Evolutionary conservation across 2,113 vertebrate genomes (phyloP).

Genomic region (Danionella cerebrum): DNA sequence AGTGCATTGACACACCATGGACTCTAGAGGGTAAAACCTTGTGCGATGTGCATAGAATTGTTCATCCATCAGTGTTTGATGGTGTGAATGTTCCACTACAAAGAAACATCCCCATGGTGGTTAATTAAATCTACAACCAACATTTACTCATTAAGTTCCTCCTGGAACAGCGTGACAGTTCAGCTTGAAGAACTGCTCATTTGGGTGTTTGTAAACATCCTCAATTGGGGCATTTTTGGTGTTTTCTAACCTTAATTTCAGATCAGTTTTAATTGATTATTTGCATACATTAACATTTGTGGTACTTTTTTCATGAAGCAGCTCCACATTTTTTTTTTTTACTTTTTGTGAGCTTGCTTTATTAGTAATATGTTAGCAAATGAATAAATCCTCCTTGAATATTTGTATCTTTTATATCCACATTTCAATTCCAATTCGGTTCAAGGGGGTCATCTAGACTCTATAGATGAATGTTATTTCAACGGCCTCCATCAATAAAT

Average conservation of each 20-base stretch:
- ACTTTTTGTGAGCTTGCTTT: too few species aligned
- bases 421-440: too few species aligned
- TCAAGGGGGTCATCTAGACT: too few species aligned
- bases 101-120: slow-evolving; percentile 29
- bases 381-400: too few species aligned
- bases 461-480: too few species aligned
- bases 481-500: too few species aligned
- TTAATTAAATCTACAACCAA: slow-evolving; percentile 34
- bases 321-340: too few species aligned
- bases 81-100: neutral
- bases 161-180: slow-evolving; percentile 24
- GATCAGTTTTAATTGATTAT: neutral
- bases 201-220: slow-evolving; percentile 25
- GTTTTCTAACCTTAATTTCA: neutral
- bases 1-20: slow-evolving; percentile 9
- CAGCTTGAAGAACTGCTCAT: slow-evolving; percentile 8
- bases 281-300: too few species aligned
- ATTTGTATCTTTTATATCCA: too few species aligned
- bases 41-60: neutral
- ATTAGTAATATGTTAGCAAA: too few species aligned
- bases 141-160: slow-evolving; percentile 26
- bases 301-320: too few species aligned
- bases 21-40: slow-evolving; percentile 19
- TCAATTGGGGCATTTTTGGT: slow-evolving; percentile 6
- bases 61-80: slow-evolving; percentile 8